Evolutionary conservation across 2,888 invertebrate genomes (phyloP).

Genomic region (Zygaena filipendulae): DNA sequence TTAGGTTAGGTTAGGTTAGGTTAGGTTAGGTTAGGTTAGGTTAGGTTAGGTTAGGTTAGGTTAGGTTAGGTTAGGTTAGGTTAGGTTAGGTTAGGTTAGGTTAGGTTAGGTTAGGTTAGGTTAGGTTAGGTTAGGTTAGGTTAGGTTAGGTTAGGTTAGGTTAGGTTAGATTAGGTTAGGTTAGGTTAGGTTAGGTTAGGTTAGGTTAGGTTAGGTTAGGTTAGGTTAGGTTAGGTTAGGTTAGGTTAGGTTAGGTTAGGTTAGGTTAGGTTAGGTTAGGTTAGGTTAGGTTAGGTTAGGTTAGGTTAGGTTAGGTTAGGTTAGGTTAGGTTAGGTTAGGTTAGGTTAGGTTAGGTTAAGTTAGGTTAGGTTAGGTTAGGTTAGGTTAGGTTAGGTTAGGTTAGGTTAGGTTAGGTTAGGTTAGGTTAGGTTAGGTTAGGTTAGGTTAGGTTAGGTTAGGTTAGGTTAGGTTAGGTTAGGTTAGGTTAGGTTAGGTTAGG

Average conservation of each 20-base stretch:
- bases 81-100: slow-evolving; percentile 14
- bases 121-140: slow-evolving; percentile 8
- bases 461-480: slow-evolving; percentile 7
- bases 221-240: too few species aligned
- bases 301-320: slow-evolving; percentile 1
- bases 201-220: slow-evolving; percentile 7
- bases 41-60: slow-evolving; percentile 13
- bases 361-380: slow-evolving; percentile 8
- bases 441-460: slow-evolving; percentile 6
- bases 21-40: slow-evolving; percentile 15
- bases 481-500: slow-evolving; percentile 1
- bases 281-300: slow-evolving; percentile 4
- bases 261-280: slow-evolving; percentile 6
- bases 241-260: slow-evolving; percentile 6
- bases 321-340: slow-evolving; percentile 4
- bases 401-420: slow-evolving; percentile 8
- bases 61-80: slow-evolving; percentile 11
- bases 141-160: slow-evolving; percentile 14
- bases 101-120: slow-evolving; percentile 16
- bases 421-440: slow-evolving; percentile 6
- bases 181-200: slow-evolving; percentile 5
- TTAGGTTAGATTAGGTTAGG: too few species aligned
- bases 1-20: slow-evolving; percentile 13
- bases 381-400: slow-evolving; percentile 8
- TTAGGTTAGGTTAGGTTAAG: too few species aligned